A percentile compares a stretch with the other conserved stretches of the same genome.
Evolutionary conservation across 1,140 invertebrate genomes (phyloP).

Genomic region (Dysdera silvatica): DNA sequence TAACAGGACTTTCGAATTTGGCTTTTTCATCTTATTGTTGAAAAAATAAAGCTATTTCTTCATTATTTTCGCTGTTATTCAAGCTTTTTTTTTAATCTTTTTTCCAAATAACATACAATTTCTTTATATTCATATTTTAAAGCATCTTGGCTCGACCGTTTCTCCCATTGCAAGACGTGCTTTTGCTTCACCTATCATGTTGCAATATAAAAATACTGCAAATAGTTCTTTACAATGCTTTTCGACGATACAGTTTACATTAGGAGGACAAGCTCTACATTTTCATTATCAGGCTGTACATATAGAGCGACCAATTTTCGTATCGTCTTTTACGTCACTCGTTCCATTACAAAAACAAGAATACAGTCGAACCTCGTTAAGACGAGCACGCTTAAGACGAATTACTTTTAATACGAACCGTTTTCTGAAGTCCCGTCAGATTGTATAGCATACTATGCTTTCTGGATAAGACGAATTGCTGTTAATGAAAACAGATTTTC

Average conservation of each 20-base stretch:
- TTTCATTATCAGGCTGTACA: no score
- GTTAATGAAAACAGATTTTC: no score
- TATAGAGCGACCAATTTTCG: no score
- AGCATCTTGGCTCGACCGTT: conserved; percentile 31
- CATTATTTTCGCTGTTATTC: conserved; percentile 34
- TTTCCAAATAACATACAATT: conserved; percentile 23
- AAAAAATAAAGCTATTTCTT: conserved; percentile 28
- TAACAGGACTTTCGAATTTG: conserved; percentile 29
- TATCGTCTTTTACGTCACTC: no score
- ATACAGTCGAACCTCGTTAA: no score
- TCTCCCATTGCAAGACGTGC: conserved; percentile 32
- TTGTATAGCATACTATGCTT: no score
- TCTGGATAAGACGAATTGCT: no score
- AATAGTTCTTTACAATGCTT: conserved; percentile 33
- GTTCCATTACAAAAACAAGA: no score
- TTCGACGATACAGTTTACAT: conserved; percentile 26
- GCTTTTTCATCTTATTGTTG: conserved; percentile 22
- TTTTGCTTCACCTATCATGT: conserved; percentile 29
- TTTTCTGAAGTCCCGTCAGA: no score
- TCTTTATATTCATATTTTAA: conserved; percentile 27
- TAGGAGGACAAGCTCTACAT: no score
- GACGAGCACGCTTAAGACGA: no score
- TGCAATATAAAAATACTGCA: conserved; percentile 24
- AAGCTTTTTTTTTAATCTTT: conserved; percentile 33
- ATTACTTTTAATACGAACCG: no score